Evolutionary conservation across 2,888 invertebrate species (phyloP).

Genomic region (Fragum fragum): DNA sequence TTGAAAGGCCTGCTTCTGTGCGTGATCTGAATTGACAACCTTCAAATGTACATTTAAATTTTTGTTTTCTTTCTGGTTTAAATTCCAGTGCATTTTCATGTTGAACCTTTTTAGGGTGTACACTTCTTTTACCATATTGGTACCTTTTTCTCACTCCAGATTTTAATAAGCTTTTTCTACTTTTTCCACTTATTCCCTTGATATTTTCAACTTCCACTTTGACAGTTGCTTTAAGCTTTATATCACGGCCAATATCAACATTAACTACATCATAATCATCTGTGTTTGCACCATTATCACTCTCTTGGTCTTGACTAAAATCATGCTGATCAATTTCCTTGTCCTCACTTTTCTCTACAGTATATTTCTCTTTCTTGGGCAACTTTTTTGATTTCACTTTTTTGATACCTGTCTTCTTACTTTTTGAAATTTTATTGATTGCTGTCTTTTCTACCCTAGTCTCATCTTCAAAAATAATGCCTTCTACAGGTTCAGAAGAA

Average conservation of each 20-base stretch:
- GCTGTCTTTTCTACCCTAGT: constrained; percentile 45
- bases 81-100: not conserved
- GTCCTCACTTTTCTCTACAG: not conserved
- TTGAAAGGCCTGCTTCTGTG: constrained; percentile 43
- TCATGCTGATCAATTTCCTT: not conserved
- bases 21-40: constrained; percentile 66
- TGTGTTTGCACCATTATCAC: not conserved
- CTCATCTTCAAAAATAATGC: not conserved
- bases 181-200: not conserved
- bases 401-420: constrained; percentile 24
- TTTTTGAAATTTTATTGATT: constrained; percentile 12
- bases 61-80: not conserved
- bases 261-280: not conserved
- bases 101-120: not conserved
- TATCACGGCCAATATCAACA: not conserved
- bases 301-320: not conserved
- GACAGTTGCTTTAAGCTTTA: not conserved
- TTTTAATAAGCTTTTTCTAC: not conserved
- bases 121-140: not conserved
- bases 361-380: not conserved
- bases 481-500: not conserved
- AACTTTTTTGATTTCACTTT: constrained; percentile 35
- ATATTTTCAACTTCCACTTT: not conserved
- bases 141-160: not conserved
- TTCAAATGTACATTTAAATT: constrained; percentile 50